Percentiles rank a stretch among this genome's conserved stretches.
These are phyloP conservation scores for Laothoe populi DNA, from an alignment of 2,888 invertebrate genomes.

Conservation along the genomic window DNA sequence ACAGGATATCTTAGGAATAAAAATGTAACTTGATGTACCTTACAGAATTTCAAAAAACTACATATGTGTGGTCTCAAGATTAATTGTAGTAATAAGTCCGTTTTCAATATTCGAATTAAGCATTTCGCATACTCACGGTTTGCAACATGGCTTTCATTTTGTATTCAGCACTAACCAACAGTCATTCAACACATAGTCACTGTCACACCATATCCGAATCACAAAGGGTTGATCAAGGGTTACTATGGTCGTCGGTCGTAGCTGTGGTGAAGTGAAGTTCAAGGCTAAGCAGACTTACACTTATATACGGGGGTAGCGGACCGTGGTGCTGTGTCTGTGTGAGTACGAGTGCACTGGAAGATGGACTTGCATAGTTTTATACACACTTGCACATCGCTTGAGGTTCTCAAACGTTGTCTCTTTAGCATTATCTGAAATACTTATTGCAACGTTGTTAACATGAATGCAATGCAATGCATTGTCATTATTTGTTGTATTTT, in stretches of 20 bases:
- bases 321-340: constrained; percentile 63
- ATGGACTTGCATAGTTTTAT: constrained; percentile 38
- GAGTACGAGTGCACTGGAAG: constrained; percentile 48
- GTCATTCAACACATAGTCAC: constrained; percentile 52
- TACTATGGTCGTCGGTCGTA: constrained; percentile 42
- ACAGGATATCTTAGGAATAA: no score
- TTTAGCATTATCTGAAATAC: neutral
- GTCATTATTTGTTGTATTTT: no score
- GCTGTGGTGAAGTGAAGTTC: constrained; percentile 80
- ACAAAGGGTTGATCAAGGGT: constrained; percentile 35
- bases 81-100: neutral
- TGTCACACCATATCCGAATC: constrained; percentile 46
- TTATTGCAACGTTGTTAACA: neutral
- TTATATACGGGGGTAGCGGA: constrained; percentile 82
- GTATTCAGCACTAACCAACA: constrained; percentile 60
- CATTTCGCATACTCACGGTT: constrained; percentile 60
- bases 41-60: no score
- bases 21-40: no score
- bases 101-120: neutral
- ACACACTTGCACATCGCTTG: constrained; percentile 55
- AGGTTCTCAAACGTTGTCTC: constrained; percentile 51
- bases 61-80: no score
- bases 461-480: no score
- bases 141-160: constrained; percentile 70
- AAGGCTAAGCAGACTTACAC: constrained; percentile 71